Conservation (phyloP, 37 sponge, comb jelly and placozoan species). For the Aplysina aerophoba region DNA sequence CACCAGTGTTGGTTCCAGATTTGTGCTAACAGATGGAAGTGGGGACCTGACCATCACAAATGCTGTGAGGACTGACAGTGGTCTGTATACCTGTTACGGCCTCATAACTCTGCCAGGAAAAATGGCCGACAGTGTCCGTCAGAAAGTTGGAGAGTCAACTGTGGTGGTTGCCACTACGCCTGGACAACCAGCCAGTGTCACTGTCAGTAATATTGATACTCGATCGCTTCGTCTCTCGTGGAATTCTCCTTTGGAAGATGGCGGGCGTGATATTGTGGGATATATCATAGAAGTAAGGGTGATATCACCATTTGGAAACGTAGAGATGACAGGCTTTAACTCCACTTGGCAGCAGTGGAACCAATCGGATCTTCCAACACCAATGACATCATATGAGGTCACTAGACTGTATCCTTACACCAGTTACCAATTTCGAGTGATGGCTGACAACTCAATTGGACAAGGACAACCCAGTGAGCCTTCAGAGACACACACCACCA, state of each 20-base stretch:
- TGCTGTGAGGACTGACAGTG: neutral
- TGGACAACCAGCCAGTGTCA: neutral
- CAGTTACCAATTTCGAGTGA: conserved; percentile 11
- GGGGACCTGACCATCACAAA: conserved; percentile 20
- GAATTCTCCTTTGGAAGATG: neutral
- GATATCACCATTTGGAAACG: neutral
- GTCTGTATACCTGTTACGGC: neutral
- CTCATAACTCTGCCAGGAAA: neutral
- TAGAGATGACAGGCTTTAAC: neutral
- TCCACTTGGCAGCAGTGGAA: neutral
- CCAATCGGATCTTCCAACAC: conserved; percentile 10
- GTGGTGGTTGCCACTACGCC: conserved; percentile 11
- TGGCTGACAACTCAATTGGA: neutral
- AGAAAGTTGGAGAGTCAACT: neutral
- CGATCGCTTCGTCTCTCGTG: neutral
- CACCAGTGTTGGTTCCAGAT: neutral
- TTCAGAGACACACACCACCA: neutral
- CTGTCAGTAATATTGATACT: neutral
- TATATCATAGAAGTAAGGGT: conserved; percentile 12
- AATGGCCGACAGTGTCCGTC: neutral
- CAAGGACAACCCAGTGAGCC: neutral
- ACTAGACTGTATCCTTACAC: conserved; percentile 14
- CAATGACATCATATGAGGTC: neutral
- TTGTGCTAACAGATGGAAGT: neutral
- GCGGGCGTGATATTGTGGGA: neutral